Percentiles rank a stretch among this genome's conserved stretches.
Conservation (phyloP, 2,113 vertebrate genomes). For the Galemys pyrenaicus region DNA sequence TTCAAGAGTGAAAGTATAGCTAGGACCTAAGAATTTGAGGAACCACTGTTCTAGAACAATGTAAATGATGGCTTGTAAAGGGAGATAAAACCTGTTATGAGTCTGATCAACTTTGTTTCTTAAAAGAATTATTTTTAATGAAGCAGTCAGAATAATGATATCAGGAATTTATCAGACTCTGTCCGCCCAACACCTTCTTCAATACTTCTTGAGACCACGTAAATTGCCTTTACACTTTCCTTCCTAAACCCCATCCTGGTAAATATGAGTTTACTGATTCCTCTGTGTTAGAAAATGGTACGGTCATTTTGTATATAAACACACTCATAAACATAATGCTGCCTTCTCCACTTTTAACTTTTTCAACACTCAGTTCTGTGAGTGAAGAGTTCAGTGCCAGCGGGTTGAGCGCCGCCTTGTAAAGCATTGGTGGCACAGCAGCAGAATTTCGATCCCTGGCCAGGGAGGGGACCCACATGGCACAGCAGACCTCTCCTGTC, state of each 20-base stretch:
- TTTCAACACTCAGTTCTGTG: constrained; percentile 71
- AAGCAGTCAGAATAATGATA: neutral
- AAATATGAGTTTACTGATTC: constrained; percentile 71
- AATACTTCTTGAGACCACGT: neutral
- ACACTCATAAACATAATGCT: constrained; percentile 61
- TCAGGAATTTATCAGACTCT: neutral
- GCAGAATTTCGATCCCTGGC: no score
- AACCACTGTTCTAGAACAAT: neutral
- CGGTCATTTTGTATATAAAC: constrained; percentile 35
- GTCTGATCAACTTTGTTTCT: constrained; percentile 16
- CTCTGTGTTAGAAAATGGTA: constrained; percentile 74
- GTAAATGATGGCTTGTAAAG: neutral
- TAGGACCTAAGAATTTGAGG: neutral
- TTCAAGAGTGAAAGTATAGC: neutral
- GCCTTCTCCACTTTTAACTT: constrained; percentile 68
- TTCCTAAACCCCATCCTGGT: neutral
- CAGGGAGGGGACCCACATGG: no score
- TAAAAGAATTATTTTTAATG: neutral
- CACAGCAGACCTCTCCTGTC: no score
- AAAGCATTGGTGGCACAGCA: no score
- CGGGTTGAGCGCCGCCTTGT: no score
- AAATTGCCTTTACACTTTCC: neutral
- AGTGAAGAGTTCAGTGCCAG: constrained; percentile 35
- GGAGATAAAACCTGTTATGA: neutral
- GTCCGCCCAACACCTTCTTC: rapidly evolving